Base-by-base conservation (phyloP, 92 coral and sea anemone species). In the Palythoa grandiflora region DNA sequence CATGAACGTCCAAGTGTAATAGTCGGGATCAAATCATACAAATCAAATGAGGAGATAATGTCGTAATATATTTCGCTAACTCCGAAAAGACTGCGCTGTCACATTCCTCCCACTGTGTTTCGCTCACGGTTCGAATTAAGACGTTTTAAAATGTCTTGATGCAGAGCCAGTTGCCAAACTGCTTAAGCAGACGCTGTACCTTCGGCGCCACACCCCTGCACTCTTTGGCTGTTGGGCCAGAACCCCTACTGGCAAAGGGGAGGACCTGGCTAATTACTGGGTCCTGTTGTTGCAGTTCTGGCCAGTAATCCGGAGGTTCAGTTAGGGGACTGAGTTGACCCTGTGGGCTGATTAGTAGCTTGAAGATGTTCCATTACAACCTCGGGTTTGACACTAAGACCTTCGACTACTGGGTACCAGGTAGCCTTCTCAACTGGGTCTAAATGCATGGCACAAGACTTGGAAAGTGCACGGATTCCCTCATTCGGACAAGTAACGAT, bases 331-430 rank as follows among this genome's bases (percentile, higher is more conserved):
- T 28, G 28, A 28, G 28, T 28, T 28, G 28, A 28, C 0, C 28
- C 28, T 28, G 28, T 28, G 28, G 17, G 48, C 19, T 9, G 19
- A 10, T 35, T 12, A 13, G 50, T 10, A 4, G 8, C 77, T 13
- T 72, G 77, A 28, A 28, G 28, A 28, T 28, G 28, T 28, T 28
- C 28, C 28, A 28, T 28, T 28, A 28, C 28, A 28, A 28, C 28
- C 28, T 28, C 28, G 28, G 28, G 28, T 28, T 28, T 28, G 28
- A 28, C 28, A 28, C 28, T 78, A 52, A 89, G 21, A 16, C 60
- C 84, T 65, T 89, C 89, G 53, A 75, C 80, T 38, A 85, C 92
- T 74, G 91, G 88, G 20, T 12, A 54, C 38, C 72, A 83, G 84
- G 86, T 63, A 4, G 52, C 87, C 15, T 75, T 73, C 19, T 57